A percentile compares a stretch with the other conserved stretches of the same genome.
phyloP scores from a whole-genome alignment of 2,113 vertebrate genomes.

The Dissostichus mawsoni region DNA sequence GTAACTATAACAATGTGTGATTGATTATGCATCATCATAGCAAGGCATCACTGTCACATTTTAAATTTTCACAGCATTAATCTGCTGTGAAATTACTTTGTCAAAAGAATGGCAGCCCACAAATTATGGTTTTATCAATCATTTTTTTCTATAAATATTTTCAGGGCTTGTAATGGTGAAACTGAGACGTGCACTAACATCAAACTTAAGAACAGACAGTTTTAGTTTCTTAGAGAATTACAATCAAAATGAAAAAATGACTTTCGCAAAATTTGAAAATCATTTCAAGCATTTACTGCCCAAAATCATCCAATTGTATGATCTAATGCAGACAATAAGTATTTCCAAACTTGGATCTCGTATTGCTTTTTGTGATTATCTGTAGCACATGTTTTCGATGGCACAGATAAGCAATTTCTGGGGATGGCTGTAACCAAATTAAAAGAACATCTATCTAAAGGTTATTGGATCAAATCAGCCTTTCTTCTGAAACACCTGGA shows the following conservation, averaged over 20 bases:
- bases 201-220: background rate
- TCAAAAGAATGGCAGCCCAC: background rate
- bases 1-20: background rate
- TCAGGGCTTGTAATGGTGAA: background rate
- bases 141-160: background rate
- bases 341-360: background rate
- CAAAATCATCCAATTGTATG: slow-evolving; percentile 12
- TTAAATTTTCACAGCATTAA: background rate
- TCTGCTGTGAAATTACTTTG: background rate
- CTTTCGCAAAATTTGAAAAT: background rate
- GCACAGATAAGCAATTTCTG: slow-evolving; percentile 11
- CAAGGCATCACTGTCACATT: background rate
- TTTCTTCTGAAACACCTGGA: no score
- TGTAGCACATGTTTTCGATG: background rate
- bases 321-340: background rate
- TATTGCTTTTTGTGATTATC: background rate
- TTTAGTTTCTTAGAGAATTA: background rate
- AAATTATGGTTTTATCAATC: background rate
- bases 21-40: background rate
- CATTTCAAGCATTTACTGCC: background rate
- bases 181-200: background rate
- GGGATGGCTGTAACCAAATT: slow-evolving; percentile 24
- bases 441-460: slow-evolving; percentile 34
- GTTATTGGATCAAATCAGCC: slow-evolving; percentile 36
- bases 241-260: background rate